Conservation (phyloP, 2,797 vertebrate genomes). For the Dicrostonyx torquatus region DNA sequence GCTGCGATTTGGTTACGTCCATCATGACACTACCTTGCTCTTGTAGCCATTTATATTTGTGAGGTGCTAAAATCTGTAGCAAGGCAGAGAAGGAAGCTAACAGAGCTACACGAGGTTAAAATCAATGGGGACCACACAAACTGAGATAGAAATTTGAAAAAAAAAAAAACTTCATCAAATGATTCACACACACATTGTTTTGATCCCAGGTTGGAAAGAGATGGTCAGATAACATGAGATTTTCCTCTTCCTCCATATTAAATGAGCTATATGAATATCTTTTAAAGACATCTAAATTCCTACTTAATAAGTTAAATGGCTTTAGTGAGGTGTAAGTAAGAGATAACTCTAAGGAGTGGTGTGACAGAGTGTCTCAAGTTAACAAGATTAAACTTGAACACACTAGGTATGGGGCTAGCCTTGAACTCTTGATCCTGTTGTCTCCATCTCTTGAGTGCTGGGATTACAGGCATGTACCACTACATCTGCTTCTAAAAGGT, state of each 20-base stretch:
- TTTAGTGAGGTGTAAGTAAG: neutral
- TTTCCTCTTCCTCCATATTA: conserved; percentile 8
- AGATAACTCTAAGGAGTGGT: neutral
- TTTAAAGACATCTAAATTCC: neutral
- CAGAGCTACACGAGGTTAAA: neutral
- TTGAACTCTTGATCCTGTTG: neutral
- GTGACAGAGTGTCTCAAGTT: neutral
- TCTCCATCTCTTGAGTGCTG: neutral
- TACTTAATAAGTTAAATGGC: neutral
- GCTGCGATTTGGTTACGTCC: conserved; percentile 51
- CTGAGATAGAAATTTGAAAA: neutral
- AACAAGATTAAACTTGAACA: neutral
- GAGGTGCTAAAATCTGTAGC: conserved; percentile 54
- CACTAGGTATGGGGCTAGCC: neutral
- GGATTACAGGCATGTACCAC: too few relatives aligned
- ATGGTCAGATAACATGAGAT: neutral
- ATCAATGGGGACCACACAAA: neutral
- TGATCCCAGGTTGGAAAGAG: neutral
- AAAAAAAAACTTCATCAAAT: neutral
- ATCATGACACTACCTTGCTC: conserved; percentile 49
- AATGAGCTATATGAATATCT: neutral
- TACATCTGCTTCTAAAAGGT: neutral
- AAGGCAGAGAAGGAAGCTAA: conserved; percentile 47
- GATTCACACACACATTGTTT: neutral
- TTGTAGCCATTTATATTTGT: conserved; percentile 64